phyloP scores from a whole-genome alignment of 1,140 invertebrate species.

The Mactra quadrangularis region DNA sequence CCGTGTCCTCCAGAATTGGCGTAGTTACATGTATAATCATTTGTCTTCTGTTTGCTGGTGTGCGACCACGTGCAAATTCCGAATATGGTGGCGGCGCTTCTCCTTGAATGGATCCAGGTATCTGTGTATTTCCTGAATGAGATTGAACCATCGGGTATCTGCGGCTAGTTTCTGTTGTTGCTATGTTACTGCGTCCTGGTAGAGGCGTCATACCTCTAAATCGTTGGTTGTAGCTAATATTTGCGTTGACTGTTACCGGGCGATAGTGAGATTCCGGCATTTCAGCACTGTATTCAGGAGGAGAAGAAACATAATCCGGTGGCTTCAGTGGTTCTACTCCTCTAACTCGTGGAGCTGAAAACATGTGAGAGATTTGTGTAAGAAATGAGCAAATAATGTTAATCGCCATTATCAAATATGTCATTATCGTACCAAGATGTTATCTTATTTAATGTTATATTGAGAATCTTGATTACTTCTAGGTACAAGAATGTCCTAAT shows the following conservation, averaged over 20 bases:
- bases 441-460: too few relatives aligned
- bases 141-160: neutral
- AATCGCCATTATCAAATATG: too few relatives aligned
- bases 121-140: neutral
- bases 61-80: conserved; percentile 26
- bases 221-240: conserved; percentile 11
- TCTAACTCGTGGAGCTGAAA: conserved; percentile 17
- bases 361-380: too few relatives aligned
- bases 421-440: too few relatives aligned
- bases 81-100: conserved; percentile 34
- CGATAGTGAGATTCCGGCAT: conserved; percentile 54
- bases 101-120: neutral
- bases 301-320: conserved; percentile 21
- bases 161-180: neutral
- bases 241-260: conserved; percentile 18
- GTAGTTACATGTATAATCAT: conserved; percentile 16
- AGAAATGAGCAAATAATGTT: too few relatives aligned
- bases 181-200: neutral
- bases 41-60: conserved; percentile 6
- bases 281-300: conserved; percentile 37
- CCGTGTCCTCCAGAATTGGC: neutral
- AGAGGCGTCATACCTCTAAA: neutral
- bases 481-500: too few relatives aligned
- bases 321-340: conserved; percentile 39
- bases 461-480: too few relatives aligned